Evolutionary conservation across 2,113 vertebrate genomes (phyloP).

Genomic region (Donacobius atricapilla): DNA sequence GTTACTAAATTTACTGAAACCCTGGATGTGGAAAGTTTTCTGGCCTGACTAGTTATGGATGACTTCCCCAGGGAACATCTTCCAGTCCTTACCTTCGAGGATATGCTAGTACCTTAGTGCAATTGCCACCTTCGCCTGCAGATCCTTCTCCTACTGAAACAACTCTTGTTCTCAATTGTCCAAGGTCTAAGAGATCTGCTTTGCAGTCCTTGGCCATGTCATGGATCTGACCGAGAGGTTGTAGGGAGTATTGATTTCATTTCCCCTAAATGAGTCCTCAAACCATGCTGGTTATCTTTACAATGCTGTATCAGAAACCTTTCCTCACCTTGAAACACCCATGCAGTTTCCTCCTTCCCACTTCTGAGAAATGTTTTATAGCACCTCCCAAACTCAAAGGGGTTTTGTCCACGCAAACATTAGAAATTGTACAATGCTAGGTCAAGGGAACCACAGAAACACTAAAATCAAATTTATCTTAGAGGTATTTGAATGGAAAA

Average conservation of each 20-base stretch:
- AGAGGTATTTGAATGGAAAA: not conserved
- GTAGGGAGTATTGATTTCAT: not conserved
- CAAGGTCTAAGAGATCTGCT: not conserved
- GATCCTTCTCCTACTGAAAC: not conserved
- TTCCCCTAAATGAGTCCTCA: not conserved
- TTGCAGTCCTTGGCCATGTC: not conserved
- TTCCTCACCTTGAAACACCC: not conserved
- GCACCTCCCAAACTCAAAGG: not conserved
- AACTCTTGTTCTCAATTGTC: not conserved
- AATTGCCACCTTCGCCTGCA: not conserved
- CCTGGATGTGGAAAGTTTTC: not conserved
- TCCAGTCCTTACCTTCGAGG: not conserved
- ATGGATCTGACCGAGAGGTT: not conserved
- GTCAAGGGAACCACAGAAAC: not conserved
- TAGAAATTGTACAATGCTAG: not conserved
- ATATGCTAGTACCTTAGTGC: not conserved
- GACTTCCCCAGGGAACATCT: not conserved
- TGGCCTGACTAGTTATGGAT: not conserved
- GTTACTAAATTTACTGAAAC: not conserved
- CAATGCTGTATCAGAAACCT: not conserved
- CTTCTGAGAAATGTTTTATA: not conserved
- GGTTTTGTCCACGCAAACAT: not conserved
- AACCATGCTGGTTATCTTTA: not conserved
- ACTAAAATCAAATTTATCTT: not conserved
- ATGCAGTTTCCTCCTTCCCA: not conserved